Conservation (phyloP, 2,113 vertebrate species). For the Chrysemys picta region DNA sequence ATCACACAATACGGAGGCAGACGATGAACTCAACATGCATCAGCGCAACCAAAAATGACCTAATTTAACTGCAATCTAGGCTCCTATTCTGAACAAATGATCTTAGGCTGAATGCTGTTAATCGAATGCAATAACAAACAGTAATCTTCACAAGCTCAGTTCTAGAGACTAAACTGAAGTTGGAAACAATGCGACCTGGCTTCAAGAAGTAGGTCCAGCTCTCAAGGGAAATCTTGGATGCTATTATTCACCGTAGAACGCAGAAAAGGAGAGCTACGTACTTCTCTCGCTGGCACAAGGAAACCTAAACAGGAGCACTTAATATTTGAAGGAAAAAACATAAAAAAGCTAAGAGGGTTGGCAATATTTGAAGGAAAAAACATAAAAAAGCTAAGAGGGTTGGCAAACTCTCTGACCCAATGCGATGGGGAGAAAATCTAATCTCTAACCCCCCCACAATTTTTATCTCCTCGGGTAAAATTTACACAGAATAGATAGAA, state of each 20-base stretch:
- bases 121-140: not conserved
- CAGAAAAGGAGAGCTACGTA: not conserved
- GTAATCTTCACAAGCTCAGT: not conserved
- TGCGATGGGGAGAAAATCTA: not conserved
- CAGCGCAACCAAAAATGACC: not conserved
- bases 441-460: not conserved
- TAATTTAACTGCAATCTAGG: not conserved
- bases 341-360: too few species aligned
- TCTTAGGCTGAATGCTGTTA: not conserved
- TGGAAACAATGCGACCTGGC: not conserved
- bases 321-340: not conserved
- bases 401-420: not conserved
- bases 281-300: not conserved
- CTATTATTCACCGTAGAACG: not conserved
- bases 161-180: not conserved
- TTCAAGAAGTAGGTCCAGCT: fast-evolving
- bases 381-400: not conserved
- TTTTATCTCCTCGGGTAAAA: not conserved
- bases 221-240: not conserved
- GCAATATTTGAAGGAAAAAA: not conserved
- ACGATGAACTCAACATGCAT: not conserved
- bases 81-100: not conserved
- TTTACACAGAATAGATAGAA: not conserved
- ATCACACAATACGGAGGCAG: not conserved
- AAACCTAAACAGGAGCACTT: not conserved